Conservation (phyloP, 2,888 invertebrate species). For the Limnephilus lunatus region DNA sequence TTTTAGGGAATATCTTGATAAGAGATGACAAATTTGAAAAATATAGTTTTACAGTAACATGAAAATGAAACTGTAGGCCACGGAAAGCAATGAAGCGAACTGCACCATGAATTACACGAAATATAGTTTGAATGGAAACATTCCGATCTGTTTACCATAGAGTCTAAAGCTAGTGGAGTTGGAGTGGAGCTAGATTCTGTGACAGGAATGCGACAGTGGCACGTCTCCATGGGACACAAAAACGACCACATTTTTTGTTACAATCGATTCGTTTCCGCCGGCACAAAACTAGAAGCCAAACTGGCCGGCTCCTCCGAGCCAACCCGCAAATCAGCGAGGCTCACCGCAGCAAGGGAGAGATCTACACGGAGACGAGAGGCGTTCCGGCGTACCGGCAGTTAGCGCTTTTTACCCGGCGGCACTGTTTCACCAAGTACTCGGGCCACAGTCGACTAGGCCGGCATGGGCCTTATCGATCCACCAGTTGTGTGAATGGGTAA, state of each 20-base stretch:
- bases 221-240: conserved; percentile 41
- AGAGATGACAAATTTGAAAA: not conserved
- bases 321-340: conserved; percentile 74
- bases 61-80: not conserved
- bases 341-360: conserved; percentile 73
- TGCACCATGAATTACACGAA: not conserved
- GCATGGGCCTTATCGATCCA: conserved; percentile 46
- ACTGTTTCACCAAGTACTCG: not conserved
- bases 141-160: conserved; percentile 40
- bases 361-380: conserved; percentile 76
- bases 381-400: conserved; percentile 64
- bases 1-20: not conserved
- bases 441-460: not conserved
- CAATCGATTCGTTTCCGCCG: conserved; percentile 56
- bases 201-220: conserved; percentile 49
- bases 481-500: conserved; percentile 53
- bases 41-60: not conserved
- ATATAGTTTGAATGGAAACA: conserved; percentile 40
- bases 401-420: conserved; percentile 41
- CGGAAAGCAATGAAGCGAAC: not conserved
- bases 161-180: not conserved
- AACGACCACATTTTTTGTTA: conserved; percentile 56
- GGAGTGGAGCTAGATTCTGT: conserved; percentile 4
- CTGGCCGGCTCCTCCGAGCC: conserved; percentile 70
- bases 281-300: conserved; percentile 47